Percentiles rank a stretch among this genome's conserved stretches.
phyloP scores from a whole-genome alignment of 2,888 invertebrate genomes.

The Pterostichus niger region DNA sequence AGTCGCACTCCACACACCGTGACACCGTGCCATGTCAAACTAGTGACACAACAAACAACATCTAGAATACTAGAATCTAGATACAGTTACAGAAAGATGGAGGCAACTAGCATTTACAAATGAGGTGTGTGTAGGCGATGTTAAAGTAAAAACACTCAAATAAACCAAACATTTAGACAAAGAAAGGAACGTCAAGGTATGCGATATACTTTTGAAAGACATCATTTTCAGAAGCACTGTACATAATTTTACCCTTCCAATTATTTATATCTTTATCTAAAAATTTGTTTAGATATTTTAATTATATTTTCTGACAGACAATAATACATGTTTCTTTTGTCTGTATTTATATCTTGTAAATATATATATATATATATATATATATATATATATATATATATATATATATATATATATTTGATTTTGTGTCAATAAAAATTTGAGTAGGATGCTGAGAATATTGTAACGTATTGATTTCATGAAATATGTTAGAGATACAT shows the following conservation, averaged over 20 bases:
- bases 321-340: neutral
- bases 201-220: conserved; percentile 10
- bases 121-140: conserved; percentile 56
- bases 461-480: neutral
- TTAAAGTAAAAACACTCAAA: conserved; percentile 29
- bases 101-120: conserved; percentile 36
- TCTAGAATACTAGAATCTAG: conserved; percentile 25
- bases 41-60: conserved; percentile 3
- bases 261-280: no score
- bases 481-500: neutral
- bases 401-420: no score
- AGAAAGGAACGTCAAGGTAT: conserved; percentile 7
- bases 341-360: conserved; percentile 2
- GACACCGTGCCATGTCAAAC: conserved; percentile 48
- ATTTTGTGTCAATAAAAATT: conserved; percentile 9
- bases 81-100: conserved; percentile 31
- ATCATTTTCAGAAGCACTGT: conserved; percentile 4
- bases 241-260: no score
- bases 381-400: no score
- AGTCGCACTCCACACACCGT: conserved; percentile 59
- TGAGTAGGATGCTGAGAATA: conserved; percentile 4
- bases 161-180: conserved; percentile 36
- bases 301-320: neutral
- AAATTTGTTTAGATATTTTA: no score
- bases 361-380: no score